Conservation (phyloP, 2,888 invertebrate genomes). For the Cataglyphis rosenhaueri region DNA sequence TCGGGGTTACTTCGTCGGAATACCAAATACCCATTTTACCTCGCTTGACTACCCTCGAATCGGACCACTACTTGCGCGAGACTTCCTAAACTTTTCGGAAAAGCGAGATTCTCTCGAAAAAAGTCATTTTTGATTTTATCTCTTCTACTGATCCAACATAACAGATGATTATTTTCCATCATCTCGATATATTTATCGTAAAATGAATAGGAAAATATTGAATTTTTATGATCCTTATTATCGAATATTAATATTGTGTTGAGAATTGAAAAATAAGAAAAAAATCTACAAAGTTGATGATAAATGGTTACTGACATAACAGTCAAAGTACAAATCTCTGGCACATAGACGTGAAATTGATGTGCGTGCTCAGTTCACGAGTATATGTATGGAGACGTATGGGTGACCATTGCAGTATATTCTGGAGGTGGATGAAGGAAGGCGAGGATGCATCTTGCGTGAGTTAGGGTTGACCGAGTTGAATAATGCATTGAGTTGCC, state of each 20-base stretch:
- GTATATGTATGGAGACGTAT: conserved; percentile 39
- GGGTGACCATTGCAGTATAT: conserved; percentile 65
- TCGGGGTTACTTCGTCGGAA: conserved; percentile 78
- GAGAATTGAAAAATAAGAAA: conserved; percentile 1
- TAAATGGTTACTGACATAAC: conserved; percentile 56
- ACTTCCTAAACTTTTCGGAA: conserved; percentile 71
- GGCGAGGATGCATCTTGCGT: conserved; percentile 80
- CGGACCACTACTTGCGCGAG: conserved; percentile 74
- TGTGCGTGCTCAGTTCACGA: conserved; percentile 16
- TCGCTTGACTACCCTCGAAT: conserved; percentile 79
- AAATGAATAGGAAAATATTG: neutral
- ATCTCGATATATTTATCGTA: neutral
- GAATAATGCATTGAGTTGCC: conserved; percentile 81
- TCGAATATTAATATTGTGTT: neutral
- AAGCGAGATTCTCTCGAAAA: conserved; percentile 30
- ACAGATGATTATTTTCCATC: conserved; percentile 10
- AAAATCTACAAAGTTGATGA: neutral
- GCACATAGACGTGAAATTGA: conserved; percentile 60
- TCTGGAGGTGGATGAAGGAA: conserved; percentile 69
- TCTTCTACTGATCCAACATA: conserved; percentile 21
- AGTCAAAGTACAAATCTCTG: conserved; percentile 73
- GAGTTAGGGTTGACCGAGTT: conserved; percentile 81
- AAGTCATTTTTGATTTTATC: conserved; percentile 53
- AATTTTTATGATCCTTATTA: neutral
- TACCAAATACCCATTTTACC: conserved; percentile 81